Base-by-base conservation (phyloP, 2,888 invertebrate genomes). In the Augiades crinisus region DNA sequence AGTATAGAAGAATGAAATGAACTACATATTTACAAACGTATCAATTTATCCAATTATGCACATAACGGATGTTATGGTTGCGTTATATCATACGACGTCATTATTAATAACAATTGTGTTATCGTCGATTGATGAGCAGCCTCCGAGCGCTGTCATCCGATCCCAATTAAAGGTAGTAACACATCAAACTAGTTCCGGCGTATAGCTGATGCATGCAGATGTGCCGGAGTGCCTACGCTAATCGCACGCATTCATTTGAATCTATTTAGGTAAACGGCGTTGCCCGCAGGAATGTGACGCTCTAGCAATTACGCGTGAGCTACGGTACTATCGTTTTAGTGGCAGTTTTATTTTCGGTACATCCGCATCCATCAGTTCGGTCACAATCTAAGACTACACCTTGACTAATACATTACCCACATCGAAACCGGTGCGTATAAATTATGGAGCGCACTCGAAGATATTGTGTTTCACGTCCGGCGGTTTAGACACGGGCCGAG, bases 381-480 rank as follows among this genome's bases (percentile, higher is more conserved):
- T 64, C 70, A 72, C 70, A 69, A 75, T 72, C 74, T 73, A 72
- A 75, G 74, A 72, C 77, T 75, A 70, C 72, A 68, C 67, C 67
- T 69, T 67, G 61, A 69, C 74, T 76, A 75, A 78, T 79, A 80
- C 78, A 74, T 75, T 70, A 66, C 65, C 62, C 57, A 64, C 65
- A 59, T 59, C 68, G 64, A 65, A 71, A 68, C 67, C 73, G 59
- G 72, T 75, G 78, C 72, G 69, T 81, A 81, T 87, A 87, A 89
- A 83, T 87, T 83, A 87, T 82, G 75, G 80, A 73, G 76, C 75
- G 78, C 75, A 78, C 78, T 78, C 71, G 72, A 67, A 70, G 80
- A 86, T 89, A 88, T 89, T 87, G 87, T 85, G 83, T 89, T 88
- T 85, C 88, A 84, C 78, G 87, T 88, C 86, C 82, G 78, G 78